These are phyloP conservation scores for Nansenia antarctica DNA, from an alignment of 2,113 vertebrate genomes.

Conservation along the genomic window DNA sequence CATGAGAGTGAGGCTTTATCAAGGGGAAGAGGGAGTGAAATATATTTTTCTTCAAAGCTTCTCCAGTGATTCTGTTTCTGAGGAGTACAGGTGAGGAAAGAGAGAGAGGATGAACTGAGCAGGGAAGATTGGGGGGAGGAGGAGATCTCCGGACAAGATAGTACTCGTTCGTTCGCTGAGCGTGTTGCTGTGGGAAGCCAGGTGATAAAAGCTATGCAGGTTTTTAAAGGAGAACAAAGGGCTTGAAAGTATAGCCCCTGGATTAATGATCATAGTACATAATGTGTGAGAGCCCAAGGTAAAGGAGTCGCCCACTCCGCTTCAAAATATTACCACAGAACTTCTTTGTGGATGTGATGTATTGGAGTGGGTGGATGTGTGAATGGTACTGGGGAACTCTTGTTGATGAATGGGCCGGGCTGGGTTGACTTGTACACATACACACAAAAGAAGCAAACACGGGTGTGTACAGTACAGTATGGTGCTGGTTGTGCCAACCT, in stretches of 20 bases:
- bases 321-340: conserved; percentile 52
- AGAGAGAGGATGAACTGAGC: conserved; percentile 41
- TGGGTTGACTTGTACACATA: background rate
- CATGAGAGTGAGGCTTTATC: background rate
- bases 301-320: conserved; percentile 37
- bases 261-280: conserved; percentile 54
- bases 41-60: background rate
- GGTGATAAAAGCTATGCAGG: conserved; percentile 27
- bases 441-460: conserved; percentile 9
- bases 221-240: conserved; percentile 41
- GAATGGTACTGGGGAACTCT: conserved; percentile 29
- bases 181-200: conserved; percentile 22
- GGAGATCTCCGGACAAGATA: conserved; percentile 60
- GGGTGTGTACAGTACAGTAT: too few species aligned
- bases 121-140: conserved; percentile 5
- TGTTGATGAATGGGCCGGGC: conserved; percentile 15
- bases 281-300: conserved; percentile 22
- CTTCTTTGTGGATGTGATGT: conserved; percentile 43
- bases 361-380: conserved; percentile 2
- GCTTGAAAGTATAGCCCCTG: conserved; percentile 16
- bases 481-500: conserved; percentile 12
- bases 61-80: background rate
- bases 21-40: conserved; percentile 6
- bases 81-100: conserved; percentile 38
- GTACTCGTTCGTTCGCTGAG: conserved; percentile 45